Evolutionary conservation across 2,888 invertebrate species (phyloP).

Genomic region (Dorcus parallelipipedus): DNA sequence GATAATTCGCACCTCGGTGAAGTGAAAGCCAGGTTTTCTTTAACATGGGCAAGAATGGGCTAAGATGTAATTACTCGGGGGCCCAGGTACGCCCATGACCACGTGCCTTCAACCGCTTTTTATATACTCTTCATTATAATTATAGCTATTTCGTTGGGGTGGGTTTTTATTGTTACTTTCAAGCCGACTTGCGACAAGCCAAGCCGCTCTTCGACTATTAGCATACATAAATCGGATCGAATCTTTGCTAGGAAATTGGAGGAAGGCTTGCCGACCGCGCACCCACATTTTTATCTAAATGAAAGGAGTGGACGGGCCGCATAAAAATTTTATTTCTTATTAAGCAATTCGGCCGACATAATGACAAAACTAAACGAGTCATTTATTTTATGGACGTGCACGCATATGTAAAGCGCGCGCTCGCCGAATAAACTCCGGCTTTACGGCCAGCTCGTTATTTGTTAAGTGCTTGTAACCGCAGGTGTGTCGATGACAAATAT

Average conservation of each 20-base stretch:
- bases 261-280: not conserved
- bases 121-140: constrained; percentile 48
- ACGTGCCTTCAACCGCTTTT: constrained; percentile 40
- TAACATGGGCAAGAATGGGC: constrained; percentile 1
- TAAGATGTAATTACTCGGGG: constrained; percentile 31
- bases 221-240: not conserved
- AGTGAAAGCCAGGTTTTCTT: not conserved
- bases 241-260: not conserved
- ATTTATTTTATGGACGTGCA: too few species aligned
- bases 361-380: too few species aligned
- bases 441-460: too few species aligned
- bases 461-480: too few species aligned
- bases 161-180: constrained; percentile 29
- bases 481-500: too few species aligned
- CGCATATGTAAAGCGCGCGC: too few species aligned
- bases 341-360: too few species aligned
- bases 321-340: too few species aligned
- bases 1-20: constrained; percentile 13
- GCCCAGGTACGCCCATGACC: constrained; percentile 29
- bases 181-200: constrained; percentile 28
- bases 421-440: too few species aligned
- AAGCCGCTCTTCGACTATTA: constrained; percentile 21
- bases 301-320: too few species aligned
- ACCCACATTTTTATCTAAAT: too few species aligned
- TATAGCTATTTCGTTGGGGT: constrained; percentile 44